Conservation (phyloP, 1,140 invertebrate species). For the Adelges cooleyi region DNA sequence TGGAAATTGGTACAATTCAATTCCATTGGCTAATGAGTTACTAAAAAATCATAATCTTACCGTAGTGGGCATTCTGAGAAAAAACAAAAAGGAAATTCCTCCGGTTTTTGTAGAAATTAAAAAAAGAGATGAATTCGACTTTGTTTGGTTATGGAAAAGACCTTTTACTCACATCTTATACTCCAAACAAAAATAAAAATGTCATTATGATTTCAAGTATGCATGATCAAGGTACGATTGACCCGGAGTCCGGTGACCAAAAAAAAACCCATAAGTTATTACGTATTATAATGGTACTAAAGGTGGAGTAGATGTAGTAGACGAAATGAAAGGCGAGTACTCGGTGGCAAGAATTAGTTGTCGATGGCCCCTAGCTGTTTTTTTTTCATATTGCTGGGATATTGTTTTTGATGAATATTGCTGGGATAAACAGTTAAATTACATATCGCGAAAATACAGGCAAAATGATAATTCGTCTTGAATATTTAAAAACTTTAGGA, state of each 20-base stretch:
- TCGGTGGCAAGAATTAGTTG: conserved; percentile 5
- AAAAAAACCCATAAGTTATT: conserved; percentile 35
- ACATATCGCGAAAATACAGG: background rate
- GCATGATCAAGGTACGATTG: conserved; percentile 32
- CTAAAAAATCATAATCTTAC: conserved; percentile 26
- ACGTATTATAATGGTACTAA: conserved; percentile 32
- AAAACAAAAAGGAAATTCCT: conserved; percentile 36
- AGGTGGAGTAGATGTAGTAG: background rate
- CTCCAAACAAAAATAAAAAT: conserved; percentile 34
- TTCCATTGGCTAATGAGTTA: conserved; percentile 35
- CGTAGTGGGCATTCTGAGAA: conserved; percentile 35
- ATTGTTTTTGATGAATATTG: too few relatives aligned
- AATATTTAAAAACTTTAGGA: background rate
- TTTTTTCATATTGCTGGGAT: too few relatives aligned
- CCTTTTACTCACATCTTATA: conserved; percentile 29
- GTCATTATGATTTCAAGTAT: conserved; percentile 35
- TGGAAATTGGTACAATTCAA: conserved; percentile 38
- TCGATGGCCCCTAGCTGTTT: conserved; percentile 30
- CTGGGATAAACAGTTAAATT: background rate
- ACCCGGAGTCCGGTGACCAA: conserved; percentile 27
- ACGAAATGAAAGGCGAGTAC: conserved; percentile 18
- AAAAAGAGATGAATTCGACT: conserved; percentile 8
- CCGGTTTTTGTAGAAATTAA: conserved; percentile 29
- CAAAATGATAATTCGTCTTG: background rate
- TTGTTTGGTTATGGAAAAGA: conserved; percentile 14